A percentile compares a stretch with the other conserved stretches of the same genome.
Conservation (phyloP, 2,797 vertebrate species). For the Synaphobranchus kaupii region DNA sequence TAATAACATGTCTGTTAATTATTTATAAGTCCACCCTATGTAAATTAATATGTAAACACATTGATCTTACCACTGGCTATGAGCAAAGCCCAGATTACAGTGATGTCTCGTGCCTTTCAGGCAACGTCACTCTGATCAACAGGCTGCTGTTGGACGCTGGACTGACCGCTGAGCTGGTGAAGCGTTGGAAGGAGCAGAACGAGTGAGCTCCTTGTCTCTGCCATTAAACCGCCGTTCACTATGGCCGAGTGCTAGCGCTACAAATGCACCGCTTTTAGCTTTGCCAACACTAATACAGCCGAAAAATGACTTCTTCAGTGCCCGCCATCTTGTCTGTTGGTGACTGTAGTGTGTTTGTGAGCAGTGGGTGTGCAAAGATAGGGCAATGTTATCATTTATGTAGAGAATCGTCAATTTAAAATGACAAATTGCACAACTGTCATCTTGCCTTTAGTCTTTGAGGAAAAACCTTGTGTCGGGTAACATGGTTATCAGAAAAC, state of each 20-base stretch:
- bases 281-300: too few relatives aligned
- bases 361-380: background rate
- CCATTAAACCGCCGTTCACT: too few relatives aligned
- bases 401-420: background rate
- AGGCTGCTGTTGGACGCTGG: slow-evolving; percentile 90
- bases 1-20: background rate
- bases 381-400: background rate
- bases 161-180: slow-evolving; percentile 86
- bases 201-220: slow-evolving; percentile 72
- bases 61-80: too few relatives aligned
- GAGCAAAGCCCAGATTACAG: background rate
- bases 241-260: too few relatives aligned
- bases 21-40: background rate
- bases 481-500: background rate
- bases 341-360: background rate
- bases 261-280: background rate
- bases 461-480: background rate
- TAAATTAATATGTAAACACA: background rate
- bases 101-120: slow-evolving; percentile 49
- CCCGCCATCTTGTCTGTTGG: background rate
- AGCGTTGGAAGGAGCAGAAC: slow-evolving; percentile 85
- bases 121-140: slow-evolving; percentile 75
- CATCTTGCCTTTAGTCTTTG: background rate
- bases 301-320: too few relatives aligned
- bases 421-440: background rate